Evolutionary conservation across 1,140 invertebrate species (phyloP), one percentile per base, ranked within the genome.

Genomic region (Oryzaephilus surinamensis): DNA sequence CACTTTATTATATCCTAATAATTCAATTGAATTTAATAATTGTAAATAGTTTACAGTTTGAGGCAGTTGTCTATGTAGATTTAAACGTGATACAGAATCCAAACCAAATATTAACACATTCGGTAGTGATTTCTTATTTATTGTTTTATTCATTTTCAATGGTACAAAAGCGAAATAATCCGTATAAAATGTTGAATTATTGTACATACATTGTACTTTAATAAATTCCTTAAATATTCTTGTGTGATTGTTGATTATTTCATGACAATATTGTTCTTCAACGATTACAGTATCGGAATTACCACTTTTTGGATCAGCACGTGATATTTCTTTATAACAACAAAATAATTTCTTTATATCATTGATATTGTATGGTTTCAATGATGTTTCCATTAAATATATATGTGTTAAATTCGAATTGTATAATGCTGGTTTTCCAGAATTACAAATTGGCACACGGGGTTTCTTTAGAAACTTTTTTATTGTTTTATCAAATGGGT

Each of bases 91-190:
- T 2, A 92, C 73, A 1, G 84, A 80, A 57, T 93, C 89, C 10
- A 94, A 69, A 0, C 90, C 90, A n/a, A 93, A 57, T 7, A 94
- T 66, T 14, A 93, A 65, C 0, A 95, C 69, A 46, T 76, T 82
- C 8, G 11, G 13, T 4, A 2, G 28, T 50, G 48, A 21, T 56
- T 43, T 32, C 57, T 42, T 30, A 48, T 39, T 4, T 23, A 39
- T 27, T 43, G 41, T 14, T 20, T 46, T 21, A 12, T 51, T 20
- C 6, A 7, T 34, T 44, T 74, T 74, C 10, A 70, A 66, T 1
- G 71, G 70, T 4, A 72, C 67, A 52, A 84, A 84, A 11, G 77
- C 66, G 49, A 79, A 78, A 46, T 74, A 81, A 46, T 85, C 78
- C 50, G 71, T 69, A 49, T 81, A 81, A 24, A 83, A 52, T 12